A percentile compares a stretch with the other conserved stretches of the same genome.
Evolutionary conservation across 2,113 vertebrate species (phyloP).

Genomic region (Brachirus orientalis): DNA sequence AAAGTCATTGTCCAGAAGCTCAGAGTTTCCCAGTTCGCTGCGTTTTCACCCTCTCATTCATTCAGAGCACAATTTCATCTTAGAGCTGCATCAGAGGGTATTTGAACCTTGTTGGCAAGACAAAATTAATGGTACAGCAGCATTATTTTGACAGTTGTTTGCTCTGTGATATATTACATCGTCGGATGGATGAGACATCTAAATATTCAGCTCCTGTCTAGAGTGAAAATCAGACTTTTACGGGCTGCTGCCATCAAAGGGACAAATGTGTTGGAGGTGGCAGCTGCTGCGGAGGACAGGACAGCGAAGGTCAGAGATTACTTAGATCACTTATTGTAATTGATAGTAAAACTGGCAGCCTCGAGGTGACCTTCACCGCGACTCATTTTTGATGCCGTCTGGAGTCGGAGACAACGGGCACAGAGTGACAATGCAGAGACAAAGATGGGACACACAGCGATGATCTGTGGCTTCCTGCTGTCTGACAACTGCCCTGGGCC

Average conservation of each 20-base stretch:
- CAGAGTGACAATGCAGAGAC: neutral
- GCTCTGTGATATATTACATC: neutral
- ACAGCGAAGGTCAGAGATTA: neutral
- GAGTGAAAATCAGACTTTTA: neutral
- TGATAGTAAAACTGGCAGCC: neutral
- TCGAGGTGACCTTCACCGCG: conserved; percentile 16
- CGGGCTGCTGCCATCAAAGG: neutral
- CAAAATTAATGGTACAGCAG: neutral
- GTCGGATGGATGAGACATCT: neutral
- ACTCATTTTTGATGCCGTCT: conserved; percentile 4
- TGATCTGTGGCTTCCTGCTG: conserved; percentile 23
- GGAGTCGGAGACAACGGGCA: neutral
- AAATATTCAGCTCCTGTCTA: neutral
- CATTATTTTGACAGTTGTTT: neutral
- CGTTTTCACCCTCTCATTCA: neutral
- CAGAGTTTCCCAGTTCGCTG: neutral
- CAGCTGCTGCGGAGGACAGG: neutral
- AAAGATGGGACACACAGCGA: conserved; percentile 41
- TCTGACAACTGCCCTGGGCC: conserved; percentile 9
- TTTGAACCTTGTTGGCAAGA: neutral
- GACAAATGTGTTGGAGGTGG: neutral
- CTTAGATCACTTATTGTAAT: neutral
- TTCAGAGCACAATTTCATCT: neutral
- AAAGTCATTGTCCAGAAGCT: conserved; percentile 1
- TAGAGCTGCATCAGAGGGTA: neutral